Conservation (phyloP, 1,140 invertebrate species). For the Eumeta japonica region DNA sequence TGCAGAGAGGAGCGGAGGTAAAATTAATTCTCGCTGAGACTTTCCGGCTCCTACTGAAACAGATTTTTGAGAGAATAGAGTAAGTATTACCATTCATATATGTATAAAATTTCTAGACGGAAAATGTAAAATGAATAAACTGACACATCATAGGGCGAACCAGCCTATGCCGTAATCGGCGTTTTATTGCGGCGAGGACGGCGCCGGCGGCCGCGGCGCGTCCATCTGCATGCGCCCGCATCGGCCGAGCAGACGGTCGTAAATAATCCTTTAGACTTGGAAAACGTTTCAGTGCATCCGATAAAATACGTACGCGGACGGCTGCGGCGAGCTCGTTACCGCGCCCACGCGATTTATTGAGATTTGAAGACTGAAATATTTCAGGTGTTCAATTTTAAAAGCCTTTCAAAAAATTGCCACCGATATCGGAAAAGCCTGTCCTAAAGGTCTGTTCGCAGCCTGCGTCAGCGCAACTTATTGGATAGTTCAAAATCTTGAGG, state of each 20-base stretch:
- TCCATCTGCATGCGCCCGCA: constrained; percentile 53
- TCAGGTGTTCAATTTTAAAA: constrained; percentile 53
- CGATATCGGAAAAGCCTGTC: background rate
- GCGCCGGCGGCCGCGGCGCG: constrained; percentile 5
- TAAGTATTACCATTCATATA: no score
- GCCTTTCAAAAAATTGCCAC: constrained; percentile 44
- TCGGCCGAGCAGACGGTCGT: constrained; percentile 47
- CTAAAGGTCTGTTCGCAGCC: no score
- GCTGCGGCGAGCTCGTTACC: constrained; percentile 55
- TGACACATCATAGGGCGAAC: no score
- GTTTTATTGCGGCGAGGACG: background rate
- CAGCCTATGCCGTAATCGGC: no score
- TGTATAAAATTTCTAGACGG: no score
- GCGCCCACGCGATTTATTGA: constrained; percentile 57
- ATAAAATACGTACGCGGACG: constrained; percentile 58
- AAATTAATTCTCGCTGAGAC: no score
- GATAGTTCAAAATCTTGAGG: no score
- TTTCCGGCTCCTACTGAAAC: no score
- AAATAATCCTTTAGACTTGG: constrained; percentile 56
- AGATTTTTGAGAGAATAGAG: no score
- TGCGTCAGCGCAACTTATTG: no score
- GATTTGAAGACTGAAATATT: constrained; percentile 57
- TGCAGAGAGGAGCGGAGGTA: no score
- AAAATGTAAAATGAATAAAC: no score
- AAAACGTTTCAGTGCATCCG: constrained; percentile 58